These are phyloP conservation scores for Thymelicus acteon DNA, from an alignment of 2,888 invertebrate genomes.

Conservation along the genomic window DNA sequence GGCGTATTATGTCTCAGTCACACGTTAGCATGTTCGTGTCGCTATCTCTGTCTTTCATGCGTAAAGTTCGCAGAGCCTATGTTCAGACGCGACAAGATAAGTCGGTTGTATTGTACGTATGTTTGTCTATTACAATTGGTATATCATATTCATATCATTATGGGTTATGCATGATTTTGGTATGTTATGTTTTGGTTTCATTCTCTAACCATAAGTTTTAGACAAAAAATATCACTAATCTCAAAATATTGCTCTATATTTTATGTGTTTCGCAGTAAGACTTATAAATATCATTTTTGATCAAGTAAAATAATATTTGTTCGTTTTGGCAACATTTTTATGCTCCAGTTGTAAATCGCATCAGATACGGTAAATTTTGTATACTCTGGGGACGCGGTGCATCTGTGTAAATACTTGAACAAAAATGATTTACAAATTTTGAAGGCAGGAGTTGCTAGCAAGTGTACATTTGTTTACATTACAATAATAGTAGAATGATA, in stretches of 20 bases:
- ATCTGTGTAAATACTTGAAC: conserved; percentile 14
- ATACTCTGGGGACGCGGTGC: neutral
- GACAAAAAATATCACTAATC: neutral
- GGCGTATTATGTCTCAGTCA: too few species aligned
- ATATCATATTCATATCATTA: neutral
- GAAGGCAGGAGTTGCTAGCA: conserved; percentile 2
- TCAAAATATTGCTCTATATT: neutral
- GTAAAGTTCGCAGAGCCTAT: too few species aligned
- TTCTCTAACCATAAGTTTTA: neutral
- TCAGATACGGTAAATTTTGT: neutral
- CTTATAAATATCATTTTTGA: neutral
- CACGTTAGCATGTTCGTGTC: too few species aligned
- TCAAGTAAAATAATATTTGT: conserved; percentile 2
- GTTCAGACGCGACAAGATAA: too few species aligned
- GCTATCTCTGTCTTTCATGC: too few species aligned
- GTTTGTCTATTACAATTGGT: neutral
- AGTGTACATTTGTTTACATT: neutral
- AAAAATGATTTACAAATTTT: conserved; percentile 15
- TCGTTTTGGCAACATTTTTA: neutral
- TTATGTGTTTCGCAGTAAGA: neutral
- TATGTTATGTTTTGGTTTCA: neutral
- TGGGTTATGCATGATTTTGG: conserved; percentile 2
- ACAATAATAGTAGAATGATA: neutral
- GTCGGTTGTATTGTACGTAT: too few species aligned
- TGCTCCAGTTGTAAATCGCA: conserved; percentile 3